Base-by-base conservation (phyloP, 2,113 vertebrate genomes). In the Coptodon rendalli region DNA sequence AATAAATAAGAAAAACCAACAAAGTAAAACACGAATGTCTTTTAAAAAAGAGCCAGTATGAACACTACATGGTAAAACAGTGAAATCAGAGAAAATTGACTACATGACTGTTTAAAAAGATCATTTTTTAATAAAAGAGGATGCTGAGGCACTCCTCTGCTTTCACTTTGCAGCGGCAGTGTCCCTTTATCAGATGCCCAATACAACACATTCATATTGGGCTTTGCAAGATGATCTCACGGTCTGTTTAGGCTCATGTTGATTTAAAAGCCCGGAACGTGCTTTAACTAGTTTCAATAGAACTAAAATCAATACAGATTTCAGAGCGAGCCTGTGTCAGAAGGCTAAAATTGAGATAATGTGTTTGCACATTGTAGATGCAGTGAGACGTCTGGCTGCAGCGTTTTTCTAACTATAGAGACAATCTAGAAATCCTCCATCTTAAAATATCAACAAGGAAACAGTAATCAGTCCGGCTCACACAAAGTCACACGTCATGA, bases 251-350 rank as follows among this genome's bases (percentile, higher is more conserved):
- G 43, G 54, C 57, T 83, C 84, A 86, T 84, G 68, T 61, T 81
- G 84, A 87, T 85, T 87, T 71, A 68, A 87, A 90, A 79, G 24
- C 61, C 31, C 6, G n/a, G 80, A 66, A 45, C 3, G 17, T 68
- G 56, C 56, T 81, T 90, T 92, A 43, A 85, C 87, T 68, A 79
- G 80, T 71, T 29, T 76, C 38, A 80, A 81, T 84, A 76, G 19
- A 86, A 86, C 40, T 63, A 38, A 86, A 89, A 89, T 89, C 89
- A 57, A 90, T 87, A 87, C 9, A 85, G 73, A 66, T 87, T 87
- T 86, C 29, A 84, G 56, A 83, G 53, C 31, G 57, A 85, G 89
- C 38, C 36, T 22, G 76, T 54, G 53, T 90, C 38, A 17, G 40
- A 56, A 86, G 45, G 48, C 59, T 56, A 82, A 86, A 81, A 85